Evolutionary conservation across 2,797 vertebrate genomes (phyloP), one percentile per base, ranked within the genome.

Genomic region (Tangara arthus): DNA sequence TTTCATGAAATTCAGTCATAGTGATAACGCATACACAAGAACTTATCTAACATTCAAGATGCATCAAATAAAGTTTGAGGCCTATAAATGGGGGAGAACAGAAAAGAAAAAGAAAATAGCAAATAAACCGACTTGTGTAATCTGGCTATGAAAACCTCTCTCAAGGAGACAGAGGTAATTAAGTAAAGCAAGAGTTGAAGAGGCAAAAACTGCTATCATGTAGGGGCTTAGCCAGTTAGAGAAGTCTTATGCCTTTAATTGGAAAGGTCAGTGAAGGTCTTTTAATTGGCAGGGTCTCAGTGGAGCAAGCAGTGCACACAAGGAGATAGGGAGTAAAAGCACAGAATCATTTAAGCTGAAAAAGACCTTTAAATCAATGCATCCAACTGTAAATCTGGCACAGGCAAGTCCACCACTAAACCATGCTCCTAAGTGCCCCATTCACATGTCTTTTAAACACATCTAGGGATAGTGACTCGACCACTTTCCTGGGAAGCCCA

Each of bases 361-460:
- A 61, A 63, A 76, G 11, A 27, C 7, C 11, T 35, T 49, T 30
- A 46, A 72, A 61, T 65, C 28, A 39, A 23, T 1, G 1, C 11
- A 12, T 52, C 17, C 32, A 83, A 9, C 10, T 39, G 2, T 24
- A 19, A 64, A 71, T 24, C 12, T 6, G 41, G 15, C n/a, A 24
- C n/a, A 63, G 21, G 6, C 24, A 64, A 60, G 6, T 24, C 26
- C 14, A 39, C 6, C 24, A 18, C 23, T 63, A 78, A 91, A 42
- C 11, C 11, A 8, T 15, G 6, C 10, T 32, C 14, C 8, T n/a
- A 27, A 70, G 7, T 2, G 1, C 15, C 15, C 26, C 8, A 42
- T 35, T 35, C 26, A 35, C 10, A 6, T 0, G 2, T n/a, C 19
- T 53, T 61, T 64, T 50, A 60, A 70, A 50, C 30, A 30, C 0